A percentile compares a stretch with the other conserved stretches of the same genome.
phyloP scores from a whole-genome alignment of 1,140 invertebrate genomes.

The Diorhabda elongata region DNA sequence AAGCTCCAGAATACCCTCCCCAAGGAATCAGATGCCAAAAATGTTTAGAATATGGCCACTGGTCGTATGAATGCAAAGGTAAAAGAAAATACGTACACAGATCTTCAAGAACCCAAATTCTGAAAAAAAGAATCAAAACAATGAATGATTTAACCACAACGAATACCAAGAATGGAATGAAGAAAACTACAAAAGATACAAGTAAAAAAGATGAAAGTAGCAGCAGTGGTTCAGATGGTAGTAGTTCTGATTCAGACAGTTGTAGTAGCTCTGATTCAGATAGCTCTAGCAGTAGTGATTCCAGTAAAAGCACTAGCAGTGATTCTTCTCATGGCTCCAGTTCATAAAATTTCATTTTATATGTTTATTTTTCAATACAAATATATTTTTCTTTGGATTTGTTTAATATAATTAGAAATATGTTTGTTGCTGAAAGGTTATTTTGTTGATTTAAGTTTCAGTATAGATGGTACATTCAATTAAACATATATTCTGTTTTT shows the following conservation, averaged over 20 bases:
- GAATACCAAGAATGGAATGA: conserved; percentile 8
- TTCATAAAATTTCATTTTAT: no score
- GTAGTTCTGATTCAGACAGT: conserved; percentile 14
- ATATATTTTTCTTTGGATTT: no score
- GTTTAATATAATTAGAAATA: no score
- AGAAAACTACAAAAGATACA: conserved; percentile 15
- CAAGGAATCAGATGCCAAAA: conserved; percentile 81
- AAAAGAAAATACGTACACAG: conserved; percentile 83
- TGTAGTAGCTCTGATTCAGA: conserved; percentile 9
- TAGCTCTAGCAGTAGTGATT: conserved; percentile 1
- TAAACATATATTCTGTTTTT: no score
- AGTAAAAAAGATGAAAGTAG: conserved; percentile 15
- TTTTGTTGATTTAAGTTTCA: no score
- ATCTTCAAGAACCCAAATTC: conserved; percentile 70
- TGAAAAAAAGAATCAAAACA: conserved; percentile 69
- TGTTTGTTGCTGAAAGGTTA: no score
- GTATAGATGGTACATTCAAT: no score
- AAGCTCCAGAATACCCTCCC: conserved; percentile 20
- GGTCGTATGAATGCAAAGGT: conserved; percentile 89
- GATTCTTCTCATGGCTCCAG: neutral
- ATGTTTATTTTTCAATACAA: no score
- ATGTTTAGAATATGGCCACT: conserved; percentile 85
- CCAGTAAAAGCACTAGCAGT: neutral
- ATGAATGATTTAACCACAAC: conserved; percentile 48
- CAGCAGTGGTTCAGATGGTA: conserved; percentile 22